A percentile compares a stretch with the other conserved stretches of the same genome.
Evolutionary conservation across 2,797 vertebrate species (phyloP).

Genomic region (Antrozous pallidus): DNA sequence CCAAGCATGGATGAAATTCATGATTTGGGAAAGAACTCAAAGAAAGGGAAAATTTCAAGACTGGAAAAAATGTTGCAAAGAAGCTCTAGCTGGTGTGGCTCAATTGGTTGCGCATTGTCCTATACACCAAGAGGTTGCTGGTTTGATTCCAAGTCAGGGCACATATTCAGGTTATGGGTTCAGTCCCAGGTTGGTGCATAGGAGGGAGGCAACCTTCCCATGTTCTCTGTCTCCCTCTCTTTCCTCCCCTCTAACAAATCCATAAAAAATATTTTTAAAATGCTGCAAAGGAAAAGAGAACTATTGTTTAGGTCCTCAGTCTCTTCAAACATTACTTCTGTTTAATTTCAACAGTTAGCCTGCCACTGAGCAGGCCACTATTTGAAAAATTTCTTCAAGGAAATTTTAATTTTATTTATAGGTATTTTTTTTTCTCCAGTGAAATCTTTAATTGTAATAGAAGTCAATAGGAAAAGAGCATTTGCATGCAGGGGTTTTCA

Average conservation of each 20-base stretch:
- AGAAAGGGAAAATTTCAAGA: neutral
- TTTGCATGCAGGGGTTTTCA: neutral
- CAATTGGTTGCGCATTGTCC: neutral
- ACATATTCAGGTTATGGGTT: neutral
- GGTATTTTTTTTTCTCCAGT: neutral
- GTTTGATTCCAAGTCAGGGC: neutral
- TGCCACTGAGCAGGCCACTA: neutral
- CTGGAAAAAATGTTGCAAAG: neutral
- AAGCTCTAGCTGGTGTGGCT: neutral
- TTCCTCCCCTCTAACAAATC: neutral
- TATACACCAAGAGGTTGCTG: neutral
- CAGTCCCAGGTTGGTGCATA: neutral
- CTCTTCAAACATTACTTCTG: neutral
- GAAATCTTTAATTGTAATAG: slow-evolving; percentile 5
- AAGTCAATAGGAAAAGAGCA: neutral
- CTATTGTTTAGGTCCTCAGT: neutral
- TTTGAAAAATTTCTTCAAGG: slow-evolving; percentile 26
- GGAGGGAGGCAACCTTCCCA: neutral
- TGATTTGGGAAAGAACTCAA: slow-evolving; percentile 15
- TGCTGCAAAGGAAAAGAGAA: neutral
- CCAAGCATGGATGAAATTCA: neutral
- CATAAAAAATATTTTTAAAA: neutral
- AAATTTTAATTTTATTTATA: neutral
- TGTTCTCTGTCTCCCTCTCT: neutral
- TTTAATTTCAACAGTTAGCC: neutral